Evolutionary conservation across 2,888 invertebrate species (phyloP), one percentile per base, ranked within the genome.

Genomic region (Steinernema carpocapsae): DNA sequence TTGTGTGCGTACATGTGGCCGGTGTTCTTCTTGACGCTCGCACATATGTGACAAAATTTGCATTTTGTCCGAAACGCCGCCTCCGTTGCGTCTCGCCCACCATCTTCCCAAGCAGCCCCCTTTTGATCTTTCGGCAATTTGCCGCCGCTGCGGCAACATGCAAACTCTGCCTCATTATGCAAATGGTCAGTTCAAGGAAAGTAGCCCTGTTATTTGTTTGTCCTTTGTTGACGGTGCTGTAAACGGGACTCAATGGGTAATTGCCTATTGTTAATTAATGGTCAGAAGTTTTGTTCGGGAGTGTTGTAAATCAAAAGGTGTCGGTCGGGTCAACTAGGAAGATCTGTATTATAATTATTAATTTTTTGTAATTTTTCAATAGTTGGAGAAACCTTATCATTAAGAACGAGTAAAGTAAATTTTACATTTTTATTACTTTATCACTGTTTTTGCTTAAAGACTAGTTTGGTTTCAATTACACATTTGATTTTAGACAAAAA

Each of bases 11-110:
- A 22, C 56, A 56, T 56, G 56, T 56, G 56, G 56, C 56, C 56
- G 56, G 24, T 56, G 56, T 43, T 43, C 43, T 43, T 43, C 43
- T 43, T 14, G 14, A 43, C 43, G 43, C 56, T 56, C 56, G 56
- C 56, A 22, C 56, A 56, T 56, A 56, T 56, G 56, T 56, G 56
- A 56, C 56, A 56, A 24, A 56, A 56, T 56, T 56, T 56, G 56
- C 56, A 56, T 56, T 26, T 56, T 56, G 56, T 56, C 56, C 22
- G n/a, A n/a, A n/a, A n/a, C n/a, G n/a, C n/a, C n/a, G n/a, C n/a
- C n/a, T n/a, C n/a, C 56, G n/a, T 56, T 19, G 3, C 56, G 3
- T 26, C 26, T 19, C 26, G 56, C 26, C 6, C 26, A 6, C 26
- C 51, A 10, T 2, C 26, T 6, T 56, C 12, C 17, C 56, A 12